Percentiles rank a stretch among this genome's conserved stretches.
Conservation (phyloP, 1,140 invertebrate genomes). For the Trachymyrmex cornetzi region DNA sequence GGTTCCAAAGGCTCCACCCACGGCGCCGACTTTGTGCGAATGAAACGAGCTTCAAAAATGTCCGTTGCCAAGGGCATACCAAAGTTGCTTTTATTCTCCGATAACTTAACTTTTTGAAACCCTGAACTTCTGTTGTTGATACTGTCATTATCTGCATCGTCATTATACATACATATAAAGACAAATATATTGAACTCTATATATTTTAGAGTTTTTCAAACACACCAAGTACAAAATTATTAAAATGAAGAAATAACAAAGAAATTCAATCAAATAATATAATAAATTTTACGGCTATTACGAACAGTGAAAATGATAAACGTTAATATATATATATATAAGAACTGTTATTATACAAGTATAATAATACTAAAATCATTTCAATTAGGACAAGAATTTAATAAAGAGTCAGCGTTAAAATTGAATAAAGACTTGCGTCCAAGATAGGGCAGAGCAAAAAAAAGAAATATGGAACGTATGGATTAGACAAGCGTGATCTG, state of each 20-base stretch:
- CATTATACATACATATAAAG: background rate
- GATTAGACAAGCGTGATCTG: background rate
- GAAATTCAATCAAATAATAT: too few species aligned
- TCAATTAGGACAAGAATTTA: conserved; percentile 5
- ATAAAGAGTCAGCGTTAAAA: background rate
- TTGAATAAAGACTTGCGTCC: background rate
- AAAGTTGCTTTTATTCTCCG: background rate
- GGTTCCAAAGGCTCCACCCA: conserved; percentile 35
- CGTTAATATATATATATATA: background rate
- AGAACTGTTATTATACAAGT: background rate
- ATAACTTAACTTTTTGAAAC: background rate
- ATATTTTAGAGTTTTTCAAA: background rate
- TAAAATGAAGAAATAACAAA: background rate
- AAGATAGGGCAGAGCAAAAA: background rate
- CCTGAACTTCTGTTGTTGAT: background rate
- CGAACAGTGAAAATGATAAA: background rate
- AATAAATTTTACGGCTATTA: too few species aligned
- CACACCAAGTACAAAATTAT: background rate
- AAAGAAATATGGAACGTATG: background rate
- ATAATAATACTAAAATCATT: conserved; percentile 8
- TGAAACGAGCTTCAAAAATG: background rate
- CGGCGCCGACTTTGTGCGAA: background rate
- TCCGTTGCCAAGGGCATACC: background rate
- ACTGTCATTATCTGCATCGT: background rate
- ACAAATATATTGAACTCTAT: background rate